A percentile compares a stretch with the other conserved stretches of the same genome.
These are phyloP conservation scores for Saccopteryx leptura DNA, from an alignment of 2,113 vertebrate species.

Conservation along the genomic window DNA sequence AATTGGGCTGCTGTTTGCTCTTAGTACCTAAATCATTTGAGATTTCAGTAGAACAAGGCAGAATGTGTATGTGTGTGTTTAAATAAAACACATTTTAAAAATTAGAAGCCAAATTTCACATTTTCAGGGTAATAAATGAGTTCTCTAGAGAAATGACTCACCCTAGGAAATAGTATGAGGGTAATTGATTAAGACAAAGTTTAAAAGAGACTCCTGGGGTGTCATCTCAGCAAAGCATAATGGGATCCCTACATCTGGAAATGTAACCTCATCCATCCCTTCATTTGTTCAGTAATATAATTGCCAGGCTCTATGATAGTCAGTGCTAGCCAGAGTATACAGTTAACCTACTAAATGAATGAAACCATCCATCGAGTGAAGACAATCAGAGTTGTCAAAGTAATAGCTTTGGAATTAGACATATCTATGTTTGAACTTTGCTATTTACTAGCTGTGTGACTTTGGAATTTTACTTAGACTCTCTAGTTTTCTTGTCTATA, in stretches of 20 bases:
- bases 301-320: not conserved
- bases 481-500: not conserved
- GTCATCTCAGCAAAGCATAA: constrained; percentile 7
- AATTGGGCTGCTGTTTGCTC: not conserved
- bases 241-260: constrained; percentile 20
- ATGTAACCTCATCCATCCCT: not conserved
- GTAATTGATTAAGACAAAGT: not conserved
- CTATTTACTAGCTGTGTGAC: constrained; percentile 1
- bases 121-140: not conserved
- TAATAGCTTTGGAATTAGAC: constrained; percentile 6
- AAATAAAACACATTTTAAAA: constrained; percentile 15
- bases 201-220: not conserved
- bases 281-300: not conserved
- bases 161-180: not conserved
- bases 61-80: not conserved
- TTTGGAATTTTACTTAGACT: constrained; percentile 30
- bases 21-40: not conserved
- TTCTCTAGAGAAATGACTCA: not conserved
- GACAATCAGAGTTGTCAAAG: not conserved
- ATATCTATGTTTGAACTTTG: not conserved
- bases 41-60: constrained; percentile 38
- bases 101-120: constrained; percentile 7
- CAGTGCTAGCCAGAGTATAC: not conserved
- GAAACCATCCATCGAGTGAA: not conserved
- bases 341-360: not conserved